Base-by-base conservation (phyloP, 30 jellyfish, hydroid and myxozoan genomes). In the Chrysaora quinquecirrha region DNA sequence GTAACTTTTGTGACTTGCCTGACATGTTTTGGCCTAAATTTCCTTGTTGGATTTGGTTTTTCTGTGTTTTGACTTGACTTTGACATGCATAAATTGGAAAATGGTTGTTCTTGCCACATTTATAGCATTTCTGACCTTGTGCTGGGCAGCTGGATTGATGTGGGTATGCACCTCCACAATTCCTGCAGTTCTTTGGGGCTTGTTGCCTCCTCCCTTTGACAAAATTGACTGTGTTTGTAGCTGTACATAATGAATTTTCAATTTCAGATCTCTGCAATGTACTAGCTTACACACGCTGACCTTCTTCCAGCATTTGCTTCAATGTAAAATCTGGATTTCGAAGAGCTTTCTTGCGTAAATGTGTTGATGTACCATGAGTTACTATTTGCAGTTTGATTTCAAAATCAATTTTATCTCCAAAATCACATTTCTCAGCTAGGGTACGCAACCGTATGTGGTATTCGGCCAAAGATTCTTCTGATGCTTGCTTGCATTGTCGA, bases 361-460 rank as follows among this genome's bases (percentile, higher is more conserved):
- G 85, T 34, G 76, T 50, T 73, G 85, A 73, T 63, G 85, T 25
- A 34, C 85, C 85, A 73, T 73, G 76, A 18, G 76, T 73, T 2
- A 73, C 85, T 34, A 73, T 34, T 73, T 73, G 85, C 52, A 73
- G 46, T 3, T 34, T 18, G 4, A 73, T 73, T 33, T 70, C 82
- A 31, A 33, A 30, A 65, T 70, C 82, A 27, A 27, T 70, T 70
- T 71, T 70, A 71, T 73, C 85, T 3, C 85, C 85, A 73, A 73
- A 73, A 6, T 73, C 85, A 43, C 85, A 73, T 22, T 50, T 76
- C 20, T 43, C 4, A 47, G 85, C 73, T 73, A 73, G 47, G 76
- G 10, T 73, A 22, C 47, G 85, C 20, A 73, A 47, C 2, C 85
- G 85, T 22, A 43, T 75, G 47, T 73, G 85, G 29, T 1, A 73